Conservation (phyloP, 2,888 invertebrate species). For the Heliconius ismenius region DNA sequence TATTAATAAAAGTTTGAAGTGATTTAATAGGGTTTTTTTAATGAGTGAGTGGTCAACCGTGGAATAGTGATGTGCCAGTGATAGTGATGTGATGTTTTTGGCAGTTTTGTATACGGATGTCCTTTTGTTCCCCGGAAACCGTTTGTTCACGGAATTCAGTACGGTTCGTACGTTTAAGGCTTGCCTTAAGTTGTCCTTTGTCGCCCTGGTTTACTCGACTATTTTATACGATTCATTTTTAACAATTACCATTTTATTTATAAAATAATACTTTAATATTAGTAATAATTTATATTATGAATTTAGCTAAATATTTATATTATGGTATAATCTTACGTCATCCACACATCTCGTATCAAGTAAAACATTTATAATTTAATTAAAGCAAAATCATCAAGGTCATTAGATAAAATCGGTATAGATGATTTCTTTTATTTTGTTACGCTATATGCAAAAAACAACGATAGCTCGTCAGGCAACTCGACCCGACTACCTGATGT, state of each 20-base stretch:
- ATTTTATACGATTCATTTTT: not conserved
- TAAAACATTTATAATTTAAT: slow-evolving; percentile 11
- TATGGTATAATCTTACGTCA: not conserved
- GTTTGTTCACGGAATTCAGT: slow-evolving; percentile 43
- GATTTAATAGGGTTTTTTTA: not conserved
- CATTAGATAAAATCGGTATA: slow-evolving; percentile 1
- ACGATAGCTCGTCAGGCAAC: slow-evolving; percentile 31
- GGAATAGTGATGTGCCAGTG: slow-evolving; percentile 44
- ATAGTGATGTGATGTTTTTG: slow-evolving; percentile 47
- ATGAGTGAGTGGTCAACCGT: slow-evolving; percentile 6
- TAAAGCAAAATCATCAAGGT: slow-evolving; percentile 28
- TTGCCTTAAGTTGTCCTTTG: slow-evolving; percentile 32
- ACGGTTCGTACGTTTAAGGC: slow-evolving; percentile 39
- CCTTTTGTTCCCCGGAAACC: slow-evolving; percentile 44
- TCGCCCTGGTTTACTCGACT: slow-evolving; percentile 34
- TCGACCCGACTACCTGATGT: slow-evolving; percentile 27
- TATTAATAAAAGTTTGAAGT: slow-evolving; percentile 22
- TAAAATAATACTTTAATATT: not conserved
- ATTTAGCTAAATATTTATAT: not conserved
- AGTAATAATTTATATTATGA: not conserved
- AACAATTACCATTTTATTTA: not conserved
- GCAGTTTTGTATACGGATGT: slow-evolving; percentile 45
- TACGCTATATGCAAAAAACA: slow-evolving; percentile 28
- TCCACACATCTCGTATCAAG: not conserved
- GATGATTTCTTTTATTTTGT: slow-evolving; percentile 18